These are phyloP conservation scores for Oxyruncus cristatus DNA, from an alignment of 2,113 vertebrate genomes.

Conservation along the genomic window DNA sequence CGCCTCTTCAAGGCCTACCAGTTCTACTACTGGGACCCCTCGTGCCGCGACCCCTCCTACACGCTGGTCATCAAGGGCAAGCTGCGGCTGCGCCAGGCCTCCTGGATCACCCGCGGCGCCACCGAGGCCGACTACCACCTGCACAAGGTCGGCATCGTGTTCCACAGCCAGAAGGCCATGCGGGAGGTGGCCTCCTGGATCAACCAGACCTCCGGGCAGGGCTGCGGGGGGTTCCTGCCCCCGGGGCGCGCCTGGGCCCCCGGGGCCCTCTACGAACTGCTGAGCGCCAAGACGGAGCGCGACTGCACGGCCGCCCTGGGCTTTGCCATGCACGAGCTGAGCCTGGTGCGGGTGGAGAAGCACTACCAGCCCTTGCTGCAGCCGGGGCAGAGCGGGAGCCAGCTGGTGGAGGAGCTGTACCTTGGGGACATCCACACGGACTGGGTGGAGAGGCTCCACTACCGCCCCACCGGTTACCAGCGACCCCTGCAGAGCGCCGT, in stretches of 20 bases:
- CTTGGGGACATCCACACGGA: slow-evolving; percentile 89
- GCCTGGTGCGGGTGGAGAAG: slow-evolving; percentile 81
- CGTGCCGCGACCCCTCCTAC: slow-evolving; percentile 81
- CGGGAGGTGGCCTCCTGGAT: slow-evolving; percentile 68
- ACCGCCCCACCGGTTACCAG: slow-evolving; percentile 87
- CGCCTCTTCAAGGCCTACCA: slow-evolving; percentile 85
- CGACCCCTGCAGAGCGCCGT: slow-evolving; percentile 84
- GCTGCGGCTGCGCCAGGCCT: slow-evolving; percentile 83
- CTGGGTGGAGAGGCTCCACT: slow-evolving; percentile 78
- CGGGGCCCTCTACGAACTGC: slow-evolving; percentile 78
- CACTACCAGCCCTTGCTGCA: slow-evolving; percentile 60
- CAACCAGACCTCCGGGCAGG: slow-evolving; percentile 20
- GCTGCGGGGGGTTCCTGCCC: slow-evolving; percentile 68
- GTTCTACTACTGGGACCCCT: slow-evolving; percentile 86
- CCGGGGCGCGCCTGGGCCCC: slow-evolving; percentile 60
- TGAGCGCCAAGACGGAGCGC: slow-evolving; percentile 72
- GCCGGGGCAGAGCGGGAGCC: slow-evolving; percentile 41
- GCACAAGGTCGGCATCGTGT: slow-evolving; percentile 84
- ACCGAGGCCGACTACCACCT: slow-evolving; percentile 87
- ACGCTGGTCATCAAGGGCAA: slow-evolving; percentile 88
- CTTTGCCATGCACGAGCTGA: slow-evolving; percentile 88
- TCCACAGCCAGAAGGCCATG: slow-evolving; percentile 80
- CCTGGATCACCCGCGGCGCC: slow-evolving; percentile 88
- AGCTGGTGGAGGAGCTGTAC: slow-evolving; percentile 83
- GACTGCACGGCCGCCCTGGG: slow-evolving; percentile 79